Evolutionary conservation across 2,888 invertebrate genomes (phyloP).

Genomic region (Melinopterus prodromus): DNA sequence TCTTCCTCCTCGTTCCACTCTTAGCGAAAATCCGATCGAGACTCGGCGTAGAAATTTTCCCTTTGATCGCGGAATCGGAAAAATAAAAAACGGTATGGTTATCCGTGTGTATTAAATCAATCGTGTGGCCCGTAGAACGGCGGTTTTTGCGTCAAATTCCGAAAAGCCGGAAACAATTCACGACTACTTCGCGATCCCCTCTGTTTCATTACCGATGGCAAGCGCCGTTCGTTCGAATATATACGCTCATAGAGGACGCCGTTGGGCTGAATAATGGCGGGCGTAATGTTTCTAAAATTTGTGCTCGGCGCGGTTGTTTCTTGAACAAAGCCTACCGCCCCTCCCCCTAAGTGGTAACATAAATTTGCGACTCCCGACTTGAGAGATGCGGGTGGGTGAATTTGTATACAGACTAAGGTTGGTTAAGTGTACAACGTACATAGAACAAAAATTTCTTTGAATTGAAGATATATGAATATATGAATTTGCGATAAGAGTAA

Average conservation of each 20-base stretch:
- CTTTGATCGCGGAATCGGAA: constrained; percentile 30
- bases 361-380: background rate
- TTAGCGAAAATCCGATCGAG: constrained; percentile 29
- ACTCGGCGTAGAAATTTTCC: constrained; percentile 24
- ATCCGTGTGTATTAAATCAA: constrained; percentile 36
- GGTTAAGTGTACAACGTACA: too few species aligned
- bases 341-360: background rate
- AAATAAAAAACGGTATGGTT: constrained; percentile 34
- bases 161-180: background rate
- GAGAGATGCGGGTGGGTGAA: background rate
- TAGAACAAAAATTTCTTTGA: too few species aligned
- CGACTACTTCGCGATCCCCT: background rate
- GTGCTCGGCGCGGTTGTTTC: background rate
- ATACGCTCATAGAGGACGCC: background rate
- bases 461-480: too few species aligned
- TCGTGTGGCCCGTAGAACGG: constrained; percentile 16
- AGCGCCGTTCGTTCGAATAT: background rate
- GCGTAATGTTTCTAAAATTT: constrained; percentile 4
- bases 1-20: background rate
- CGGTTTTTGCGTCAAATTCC: constrained; percentile 27
- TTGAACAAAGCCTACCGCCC: background rate
- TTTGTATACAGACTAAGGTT: too few species aligned
- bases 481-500: too few species aligned
- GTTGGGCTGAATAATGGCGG: background rate
- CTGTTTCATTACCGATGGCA: background rate